Evolutionary conservation across 2,888 invertebrate species (phyloP), one percentile per base, ranked within the genome.

Genomic region (Acholoe squamosa): DNA sequence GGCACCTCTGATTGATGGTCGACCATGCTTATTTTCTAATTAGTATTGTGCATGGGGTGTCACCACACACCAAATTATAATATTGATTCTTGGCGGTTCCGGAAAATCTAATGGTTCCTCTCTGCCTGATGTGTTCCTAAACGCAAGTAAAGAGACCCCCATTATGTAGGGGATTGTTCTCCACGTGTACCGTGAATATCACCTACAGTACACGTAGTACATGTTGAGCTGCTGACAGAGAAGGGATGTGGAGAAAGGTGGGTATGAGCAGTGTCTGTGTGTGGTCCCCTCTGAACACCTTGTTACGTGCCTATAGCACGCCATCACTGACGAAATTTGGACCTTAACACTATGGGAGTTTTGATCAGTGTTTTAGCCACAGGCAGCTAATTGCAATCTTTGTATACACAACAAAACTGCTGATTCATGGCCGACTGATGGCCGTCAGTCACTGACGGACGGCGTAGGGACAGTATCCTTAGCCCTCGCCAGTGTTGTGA

Each of bases 91-190:
- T 54, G n/a, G 25, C 31, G 43, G 86, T 28, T 19, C 86, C 86
- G 86, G 86, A 86, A 86, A 86, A 86, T 86, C 86, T 86, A 86
- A 86, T 86, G 86, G 54, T 16, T 54, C 84, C 84, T 84, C 43
- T 84, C 84, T 34, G 43, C 84, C 31, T 28, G 80, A 16, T 43
- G 80, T 86, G 54, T 86, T 86, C 56, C 54, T 86, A 86, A 86
- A 86, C 86, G 86, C 52, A 0, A 31, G 86, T 86, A 86, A 86
- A 28, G 86, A 56, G 86, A 86, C 54, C 54, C 51, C 86, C 86
- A 86, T 86, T 86, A 86, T 54, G 54, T 86, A 86, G 34, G n/a
- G 14, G 80, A 80, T 80, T 80, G 80, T 34, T 80, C 10, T 80
- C 80, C 10, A 34, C 34, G 33, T 80, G 80, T 80, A 33, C 7